Base-by-base conservation (phyloP, 2,888 invertebrate species). In the Epinotia demarniana region DNA sequence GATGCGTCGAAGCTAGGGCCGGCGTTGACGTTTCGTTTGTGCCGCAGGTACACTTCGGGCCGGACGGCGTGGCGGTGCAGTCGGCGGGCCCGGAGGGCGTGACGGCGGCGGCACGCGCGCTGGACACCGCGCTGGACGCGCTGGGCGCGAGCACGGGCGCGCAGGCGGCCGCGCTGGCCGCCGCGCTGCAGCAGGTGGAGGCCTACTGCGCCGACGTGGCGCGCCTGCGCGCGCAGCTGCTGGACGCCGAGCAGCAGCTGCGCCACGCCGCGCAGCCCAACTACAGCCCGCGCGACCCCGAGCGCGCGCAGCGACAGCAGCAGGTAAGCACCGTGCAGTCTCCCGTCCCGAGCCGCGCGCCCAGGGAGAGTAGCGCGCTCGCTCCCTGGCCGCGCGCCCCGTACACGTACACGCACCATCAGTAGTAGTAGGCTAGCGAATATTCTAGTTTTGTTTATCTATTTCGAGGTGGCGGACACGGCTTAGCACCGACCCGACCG, bases 161-260 rank as follows among this genome's bases (percentile, higher is more conserved):
- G 72, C 96, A 97, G 87, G 95, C 95, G 72, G 89, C 91, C 73
- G 95, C 96, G 81, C 94, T 98, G 80, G 97, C 96, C 85, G 95
- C 96, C 58, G 97, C 98, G 81, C 95, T 98, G 70, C 94, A 96
- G 79, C 98, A 98, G 92, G 96, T 98, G 83, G 98, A 98, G 88
- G 96, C 96, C 78, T 97, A 98, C 90, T 97, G 97, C 89, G 96
- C 97, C 87, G 98, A 98, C 92, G 97, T 98, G 87, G 97, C 97
- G 84, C 95, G 96, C 70, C 95, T 98, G 80, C 96, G 98, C 76
- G 97, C 97, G 85, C 97, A 97, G 89, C 96, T 98, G 84, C 96
- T 98, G 79, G 96, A 97, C 88, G 97, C 97, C 79, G 98, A 98
- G 91, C 98, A 98, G 90, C 97, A 97, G 88, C 95, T 98, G 86